phyloP scores from a whole-genome alignment of 2,113 vertebrate species.

The Polypterus senegalus region DNA sequence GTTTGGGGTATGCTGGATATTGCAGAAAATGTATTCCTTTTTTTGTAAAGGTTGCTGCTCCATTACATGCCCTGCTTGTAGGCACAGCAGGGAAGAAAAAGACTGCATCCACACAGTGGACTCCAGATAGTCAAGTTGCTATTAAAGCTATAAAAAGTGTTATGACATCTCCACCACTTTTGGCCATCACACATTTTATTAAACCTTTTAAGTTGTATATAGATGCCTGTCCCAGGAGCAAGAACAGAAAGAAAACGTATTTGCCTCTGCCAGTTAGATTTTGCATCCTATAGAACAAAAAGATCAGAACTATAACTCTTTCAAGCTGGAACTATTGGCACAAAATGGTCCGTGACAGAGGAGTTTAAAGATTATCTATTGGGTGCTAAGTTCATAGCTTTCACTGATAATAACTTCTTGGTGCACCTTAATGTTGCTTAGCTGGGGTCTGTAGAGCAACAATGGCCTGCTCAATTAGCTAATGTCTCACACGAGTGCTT shows the following conservation, averaged over 20 bases:
- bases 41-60: background rate
- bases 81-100: background rate
- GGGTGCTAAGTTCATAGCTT: background rate
- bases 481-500: too few relatives aligned
- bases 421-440: background rate
- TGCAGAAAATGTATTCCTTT: background rate
- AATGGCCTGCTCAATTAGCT: background rate
- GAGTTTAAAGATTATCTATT: too few relatives aligned
- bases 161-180: background rate
- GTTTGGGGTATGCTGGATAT: background rate
- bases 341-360: background rate
- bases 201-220: background rate
- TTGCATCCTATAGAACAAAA: background rate
- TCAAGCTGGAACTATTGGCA: background rate
- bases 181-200: background rate
- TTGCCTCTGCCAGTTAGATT: background rate
- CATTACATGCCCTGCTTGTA: background rate
- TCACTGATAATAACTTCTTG: background rate
- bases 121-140: background rate
- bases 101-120: background rate
- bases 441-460: background rate
- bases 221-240: background rate
- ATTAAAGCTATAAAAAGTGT: background rate
- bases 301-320: conserved; percentile 2
- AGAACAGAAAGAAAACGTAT: background rate